Conservation (phyloP, 1,140 invertebrate species). For the Halictus rubicundus region DNA sequence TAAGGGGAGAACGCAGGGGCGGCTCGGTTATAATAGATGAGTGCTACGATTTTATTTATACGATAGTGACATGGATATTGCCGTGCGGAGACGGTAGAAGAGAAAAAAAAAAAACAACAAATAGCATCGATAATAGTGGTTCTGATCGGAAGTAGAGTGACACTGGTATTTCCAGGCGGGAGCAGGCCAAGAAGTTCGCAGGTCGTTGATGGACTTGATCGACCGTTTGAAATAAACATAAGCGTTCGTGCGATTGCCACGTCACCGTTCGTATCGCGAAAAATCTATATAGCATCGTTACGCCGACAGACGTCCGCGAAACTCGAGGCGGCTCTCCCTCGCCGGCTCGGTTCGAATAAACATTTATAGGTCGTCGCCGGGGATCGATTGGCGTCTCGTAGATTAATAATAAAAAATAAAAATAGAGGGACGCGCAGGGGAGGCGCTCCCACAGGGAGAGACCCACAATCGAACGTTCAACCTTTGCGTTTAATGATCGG, state of each 20-base stretch:
- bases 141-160: constrained; percentile 7
- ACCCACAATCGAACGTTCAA: not conserved
- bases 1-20: too few relatives aligned
- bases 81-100: too few relatives aligned
- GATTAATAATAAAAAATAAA: constrained; percentile 10
- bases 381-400: constrained; percentile 62
- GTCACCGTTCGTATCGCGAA: constrained; percentile 71
- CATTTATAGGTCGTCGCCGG: constrained; percentile 70
- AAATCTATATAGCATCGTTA: constrained; percentile 74
- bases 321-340: constrained; percentile 38
- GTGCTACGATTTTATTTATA: too few relatives aligned
- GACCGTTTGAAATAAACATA: constrained; percentile 75
- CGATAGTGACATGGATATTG: not conserved
- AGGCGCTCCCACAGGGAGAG: too few relatives aligned
- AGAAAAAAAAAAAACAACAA: not conserved
- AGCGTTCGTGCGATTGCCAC: constrained; percentile 74
- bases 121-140: not conserved
- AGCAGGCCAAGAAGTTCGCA: constrained; percentile 26
- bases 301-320: constrained; percentile 56
- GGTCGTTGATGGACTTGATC: constrained; percentile 51
- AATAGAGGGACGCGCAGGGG: not conserved
- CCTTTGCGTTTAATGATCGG: not conserved
- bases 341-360: constrained; percentile 52
- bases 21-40: too few relatives aligned
- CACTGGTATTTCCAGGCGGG: constrained; percentile 9